Evolutionary conservation across 2,797 vertebrate genomes (phyloP), one percentile per base, ranked within the genome.

Genomic region (Aulostomus chinensis): DNA sequence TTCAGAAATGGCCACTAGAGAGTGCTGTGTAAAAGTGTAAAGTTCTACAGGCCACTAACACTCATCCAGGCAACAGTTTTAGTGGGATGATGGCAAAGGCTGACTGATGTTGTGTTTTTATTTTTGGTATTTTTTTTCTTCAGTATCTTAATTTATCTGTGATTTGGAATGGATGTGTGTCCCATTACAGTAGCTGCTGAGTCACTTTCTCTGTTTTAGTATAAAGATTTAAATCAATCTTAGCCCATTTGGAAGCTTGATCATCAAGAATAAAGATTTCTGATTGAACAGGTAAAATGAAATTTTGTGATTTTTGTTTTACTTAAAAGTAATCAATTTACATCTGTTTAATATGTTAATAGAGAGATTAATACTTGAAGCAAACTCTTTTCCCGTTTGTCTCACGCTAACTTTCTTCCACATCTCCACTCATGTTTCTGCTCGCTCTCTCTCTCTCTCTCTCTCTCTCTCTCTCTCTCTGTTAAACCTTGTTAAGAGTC

Each of bases 1-100:
- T 73, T 37, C 68, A 74, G 11, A 45, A 37, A 65, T 78, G 70
- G 38, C 86, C 89, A 90, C 86, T 75, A 90, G 89, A 86, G 80
- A 52, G 84, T 65, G 78, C 80, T 86, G 74, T 84, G 68, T 66
- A 57, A 76, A 80, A 71, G 62, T 76, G 30, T 57, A 68, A 70
- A 15, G 49, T 40, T 59, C 24, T 10, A 49, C 35, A 75, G 33
- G 37, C 36, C 28, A 66, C 49, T 43, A 21, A 49, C 24, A 13
- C 47, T 55, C 24, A 41, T 34, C 33, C 36, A 42, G 6, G 42
- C 47, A 60, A 34, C 51, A 24, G 31, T 58, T 47, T 39, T 21
- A 35, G 36, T 35, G 35, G 26, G 14, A 32, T 56, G 40, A 37
- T 22, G 24, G 41, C 17, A 49, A 13, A n/a, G 29, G 51, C 32